Base-by-base conservation (phyloP, 2,113 vertebrate species). In the Indicator maculatus region DNA sequence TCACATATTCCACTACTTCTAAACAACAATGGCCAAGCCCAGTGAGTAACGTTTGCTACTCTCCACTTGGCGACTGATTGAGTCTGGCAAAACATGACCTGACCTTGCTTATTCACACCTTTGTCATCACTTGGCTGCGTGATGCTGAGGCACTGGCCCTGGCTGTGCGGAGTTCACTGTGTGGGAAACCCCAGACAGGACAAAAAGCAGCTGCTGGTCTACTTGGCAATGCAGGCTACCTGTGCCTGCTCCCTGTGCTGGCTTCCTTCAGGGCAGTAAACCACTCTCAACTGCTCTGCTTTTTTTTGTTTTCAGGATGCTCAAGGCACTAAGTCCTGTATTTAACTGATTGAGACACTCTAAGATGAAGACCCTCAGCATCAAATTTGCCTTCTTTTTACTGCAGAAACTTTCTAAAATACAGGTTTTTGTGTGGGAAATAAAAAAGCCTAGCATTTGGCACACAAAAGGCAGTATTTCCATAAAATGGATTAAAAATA, bases 71-170 rank as follows among this genome's bases (percentile, higher is more conserved):
- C 31, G 38, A 67, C 74, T 89, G 36, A 79, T 31, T 58, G n/a
- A 58, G 81, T 64, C 93, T 96, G 89, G 81, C 88, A 73, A 65
- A 93, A 50, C 6, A 84, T 9, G 71, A 41, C 89, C 78, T 89
- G 96, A 67, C 87, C 89, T 72, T 0, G 44, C 91, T 96, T 95
- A 97, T 95, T 97, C 94, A 95, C 93, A 96, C 94, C 94, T 93
- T 95, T 92, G 94, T 95, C 95, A 93, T 83, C 87, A 1, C 79
- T 93, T 86, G 89, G 95, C 93, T 66, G 87, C 28, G 5, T 3
- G 71, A 44, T 10, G 41, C 69, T 11, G 28, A 79, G 63, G 86
- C 89, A 45, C 81, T 47, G 16, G 74, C 50, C 67, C 67, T 89
- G 86, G 90, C 80, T 44, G 41, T 0, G 11, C 52, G 12, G 26